Evolutionary conservation across 92 coral and sea anemone species (phyloP), one percentile per base, ranked within the genome.

Genomic region (Nematostella vectensis): DNA sequence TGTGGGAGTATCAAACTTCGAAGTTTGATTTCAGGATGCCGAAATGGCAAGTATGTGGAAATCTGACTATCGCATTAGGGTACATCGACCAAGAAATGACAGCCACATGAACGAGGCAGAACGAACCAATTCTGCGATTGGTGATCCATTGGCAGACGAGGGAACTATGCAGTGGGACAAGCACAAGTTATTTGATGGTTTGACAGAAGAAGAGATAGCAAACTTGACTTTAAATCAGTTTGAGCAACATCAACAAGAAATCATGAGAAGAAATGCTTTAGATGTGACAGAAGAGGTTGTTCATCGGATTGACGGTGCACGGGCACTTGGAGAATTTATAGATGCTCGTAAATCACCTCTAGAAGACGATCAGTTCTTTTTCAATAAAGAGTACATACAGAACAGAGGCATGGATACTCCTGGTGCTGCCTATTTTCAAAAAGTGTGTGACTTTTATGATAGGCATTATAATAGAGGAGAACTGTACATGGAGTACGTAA

Each of bases 401-500:
- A 29, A 27, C 61, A 67, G 29, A 48, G 47, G 15, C 29, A 11
- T 26, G 48, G 25, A 36, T 25, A 36, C 26, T 31, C 71, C 79
- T 55, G 71, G 79, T 18, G 66, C 67, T 18, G 49, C 71, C 21
- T 72, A 72, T 72, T 2, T 27, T 48, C 25, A 48, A 11, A 63
- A 72, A 24, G 57, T 73, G 49, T 63, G 71, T 37, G 56, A 72
- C 51, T 63, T 64, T 58, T 72, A 45, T 42, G 58, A 63, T 44
- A 63, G 20, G 8, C 74, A 74, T 48, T 65, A 58, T 69, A 65
- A 29, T 50, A 58, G 69, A 74, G 51, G 74, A 50, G 74, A 66
- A 52, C 81, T 59, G 19, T 74, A 59, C 29, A 74, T 66, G 74
- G 81, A 74, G 66, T 72, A 63, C 31, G 79, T 50, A 17, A 64